phyloP scores from a whole-genome alignment of 2,797 vertebrate genomes.

The Diplodus sargus region DNA sequence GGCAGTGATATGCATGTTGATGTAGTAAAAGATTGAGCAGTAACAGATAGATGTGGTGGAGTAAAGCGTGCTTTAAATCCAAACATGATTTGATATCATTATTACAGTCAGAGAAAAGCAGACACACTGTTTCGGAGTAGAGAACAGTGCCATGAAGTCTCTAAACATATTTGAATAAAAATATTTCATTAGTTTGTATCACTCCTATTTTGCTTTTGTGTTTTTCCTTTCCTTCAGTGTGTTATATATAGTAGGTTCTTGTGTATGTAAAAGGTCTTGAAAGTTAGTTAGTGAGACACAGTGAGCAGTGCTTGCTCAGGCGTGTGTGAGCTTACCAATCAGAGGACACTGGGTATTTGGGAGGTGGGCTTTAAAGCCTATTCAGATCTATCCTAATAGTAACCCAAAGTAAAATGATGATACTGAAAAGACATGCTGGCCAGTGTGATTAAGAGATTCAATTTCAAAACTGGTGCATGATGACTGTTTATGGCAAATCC shows the following conservation, averaged over 20 bases:
- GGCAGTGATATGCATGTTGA: background rate
- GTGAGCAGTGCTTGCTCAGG: no score
- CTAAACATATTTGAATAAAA: background rate
- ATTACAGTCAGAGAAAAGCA: background rate
- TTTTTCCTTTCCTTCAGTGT: no score
- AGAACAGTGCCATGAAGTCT: background rate
- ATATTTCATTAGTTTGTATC: background rate
- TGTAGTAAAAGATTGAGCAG: background rate
- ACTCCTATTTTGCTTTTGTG: no score
- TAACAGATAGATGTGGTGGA: background rate
- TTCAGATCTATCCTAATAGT: no score
- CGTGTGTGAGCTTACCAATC: no score
- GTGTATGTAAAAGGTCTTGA: no score
- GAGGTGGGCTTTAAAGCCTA: no score
- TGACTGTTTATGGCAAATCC: background rate
- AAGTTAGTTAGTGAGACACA: no score
- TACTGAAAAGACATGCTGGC: background rate
- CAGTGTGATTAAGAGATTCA: background rate
- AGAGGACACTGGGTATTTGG: no score
- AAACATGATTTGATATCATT: background rate
- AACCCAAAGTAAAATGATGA: no score
- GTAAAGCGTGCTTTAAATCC: background rate
- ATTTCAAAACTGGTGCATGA: background rate
- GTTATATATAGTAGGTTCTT: no score
- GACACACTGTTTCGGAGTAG: background rate